Percentiles rank a stretch among this genome's conserved stretches.
Conservation (phyloP, 2,888 invertebrate species). For the Aromia moschata region DNA sequence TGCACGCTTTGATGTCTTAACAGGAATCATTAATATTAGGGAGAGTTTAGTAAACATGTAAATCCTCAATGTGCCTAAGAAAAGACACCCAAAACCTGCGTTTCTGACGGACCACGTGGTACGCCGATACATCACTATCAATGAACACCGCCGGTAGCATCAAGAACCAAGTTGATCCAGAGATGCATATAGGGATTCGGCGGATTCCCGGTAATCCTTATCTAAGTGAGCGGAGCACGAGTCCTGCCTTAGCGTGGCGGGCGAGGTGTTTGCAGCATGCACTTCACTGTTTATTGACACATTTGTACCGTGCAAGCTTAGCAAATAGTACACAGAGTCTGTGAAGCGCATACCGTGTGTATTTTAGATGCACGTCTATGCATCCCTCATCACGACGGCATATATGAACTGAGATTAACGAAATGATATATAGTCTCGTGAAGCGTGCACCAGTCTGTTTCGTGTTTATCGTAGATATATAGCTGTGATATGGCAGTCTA, state of each 20-base stretch:
- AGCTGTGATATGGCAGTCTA: too few species aligned
- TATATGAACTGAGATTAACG: constrained; percentile 14
- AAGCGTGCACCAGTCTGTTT: too few species aligned
- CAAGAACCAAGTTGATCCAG: constrained; percentile 42
- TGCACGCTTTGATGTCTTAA: too few species aligned
- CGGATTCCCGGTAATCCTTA: constrained; percentile 48
- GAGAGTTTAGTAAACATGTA: background rate
- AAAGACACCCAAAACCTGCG: background rate
- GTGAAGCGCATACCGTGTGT: constrained; percentile 14
- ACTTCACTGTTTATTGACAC: constrained; percentile 51
- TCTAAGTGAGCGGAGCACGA: constrained; percentile 51
- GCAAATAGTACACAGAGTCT: constrained; percentile 43
- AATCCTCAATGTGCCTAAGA: background rate
- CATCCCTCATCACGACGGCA: constrained; percentile 3
- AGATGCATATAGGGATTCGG: constrained; percentile 42
- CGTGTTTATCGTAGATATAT: too few species aligned
- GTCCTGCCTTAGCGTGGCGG: constrained; percentile 50
- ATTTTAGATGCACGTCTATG: constrained; percentile 12
- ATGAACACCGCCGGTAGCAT: constrained; percentile 30
- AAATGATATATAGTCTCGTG: too few species aligned
- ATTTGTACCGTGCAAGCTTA: constrained; percentile 46
- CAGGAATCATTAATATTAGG: too few species aligned
- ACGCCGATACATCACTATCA: constrained; percentile 40
- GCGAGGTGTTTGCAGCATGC: constrained; percentile 48
- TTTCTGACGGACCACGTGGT: constrained; percentile 23